Evolutionary conservation across 2,888 invertebrate species (phyloP).

Genomic region (Petrolisthes cinctipes): DNA sequence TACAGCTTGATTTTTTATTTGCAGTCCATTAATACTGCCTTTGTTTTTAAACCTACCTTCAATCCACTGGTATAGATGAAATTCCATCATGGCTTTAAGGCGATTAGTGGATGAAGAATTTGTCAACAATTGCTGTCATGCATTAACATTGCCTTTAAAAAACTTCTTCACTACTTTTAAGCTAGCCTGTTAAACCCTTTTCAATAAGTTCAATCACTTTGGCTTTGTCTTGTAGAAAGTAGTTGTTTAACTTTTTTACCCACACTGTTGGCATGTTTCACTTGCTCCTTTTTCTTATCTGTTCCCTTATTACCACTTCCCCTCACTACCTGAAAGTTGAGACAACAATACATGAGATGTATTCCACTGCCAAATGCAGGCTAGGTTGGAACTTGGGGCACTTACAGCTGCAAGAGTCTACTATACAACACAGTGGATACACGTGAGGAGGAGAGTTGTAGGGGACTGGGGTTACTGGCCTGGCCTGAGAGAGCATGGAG

Average conservation of each 20-base stretch:
- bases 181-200: not conserved
- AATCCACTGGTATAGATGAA: too few relatives aligned
- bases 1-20: not conserved
- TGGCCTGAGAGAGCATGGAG: too few relatives aligned
- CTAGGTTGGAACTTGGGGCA: too few relatives aligned
- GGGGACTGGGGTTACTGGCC: too few relatives aligned
- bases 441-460: too few relatives aligned
- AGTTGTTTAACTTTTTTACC: not conserved
- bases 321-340: too few relatives aligned
- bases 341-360: too few relatives aligned
- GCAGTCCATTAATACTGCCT: not conserved
- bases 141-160: not conserved
- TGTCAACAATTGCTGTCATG: too few relatives aligned
- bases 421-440: too few relatives aligned
- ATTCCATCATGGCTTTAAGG: not conserved
- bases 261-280: not conserved
- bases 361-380: too few relatives aligned
- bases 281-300: not conserved
- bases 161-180: not conserved
- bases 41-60: not conserved
- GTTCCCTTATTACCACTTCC: not conserved
- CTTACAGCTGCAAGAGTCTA: too few relatives aligned
- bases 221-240: not conserved
- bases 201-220: not conserved
- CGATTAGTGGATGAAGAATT: not conserved